Base-by-base conservation (phyloP, 2,888 invertebrate species). In the Polydrusus tereticollis region DNA sequence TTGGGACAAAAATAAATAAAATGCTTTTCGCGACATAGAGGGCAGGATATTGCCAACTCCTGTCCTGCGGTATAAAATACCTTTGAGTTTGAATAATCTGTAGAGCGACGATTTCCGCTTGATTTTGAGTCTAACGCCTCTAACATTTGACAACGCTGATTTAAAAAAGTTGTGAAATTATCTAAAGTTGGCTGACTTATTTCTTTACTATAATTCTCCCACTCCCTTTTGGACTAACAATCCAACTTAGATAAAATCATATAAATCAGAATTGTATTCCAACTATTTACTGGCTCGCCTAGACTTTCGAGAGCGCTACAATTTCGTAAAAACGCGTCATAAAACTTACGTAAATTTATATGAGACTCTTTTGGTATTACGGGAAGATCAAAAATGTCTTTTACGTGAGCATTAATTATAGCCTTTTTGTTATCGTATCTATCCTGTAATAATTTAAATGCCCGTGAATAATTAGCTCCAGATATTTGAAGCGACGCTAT, bases 1-100 rank as follows among this genome's bases (percentile, higher is more conserved):
- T 64, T 63, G 16, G 21, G 21, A 50, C 77, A 77, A 62, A 45
- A 70, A 57, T 64, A 64, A 21, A 64, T 64, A 52, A 47, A 38
- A 21, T 64, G 64, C 5, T 18, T 50, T 2, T 52, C 63, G 12
- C 16, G 7, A 20, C 63, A 50, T 8, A n/a, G 33, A 4, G 33
- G 29, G 18, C 63, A 62, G 3, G 5, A 14, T 26, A 10, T 6
- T 4, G 29, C 1, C 2, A 2, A n/a, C 4, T n/a, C 14, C 10
- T 33, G n/a, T 5, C n/a, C 12, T 29, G 36, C 3, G 2, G 33
- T 33, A 18, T 12, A 33, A 36, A 58, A n/a, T 16, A 14, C 20
- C n/a, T 4, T 14, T 29, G 33, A 57, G 3, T 23, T n/a, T n/a
- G n/a, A n/a, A n/a, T n/a, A 5, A 18, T 57, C 12, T 6, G 5